These are phyloP conservation scores for Mesaphorura yosii DNA, from an alignment of 1,140 invertebrate species.

Conservation along the genomic window DNA sequence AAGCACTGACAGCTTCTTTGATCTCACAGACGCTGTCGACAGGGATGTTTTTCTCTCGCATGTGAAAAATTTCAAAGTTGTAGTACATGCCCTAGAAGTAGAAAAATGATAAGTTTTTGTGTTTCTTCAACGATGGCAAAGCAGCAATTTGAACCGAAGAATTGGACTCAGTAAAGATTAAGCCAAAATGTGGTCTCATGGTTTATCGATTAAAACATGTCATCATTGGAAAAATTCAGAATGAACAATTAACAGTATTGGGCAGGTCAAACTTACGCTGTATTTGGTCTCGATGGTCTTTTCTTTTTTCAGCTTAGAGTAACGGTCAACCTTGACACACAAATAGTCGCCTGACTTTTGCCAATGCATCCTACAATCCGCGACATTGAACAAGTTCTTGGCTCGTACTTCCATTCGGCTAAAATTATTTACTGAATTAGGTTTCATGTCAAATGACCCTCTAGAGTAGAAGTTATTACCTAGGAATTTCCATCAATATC, in stretches of 20 bases:
- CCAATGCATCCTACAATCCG: conserved; percentile 98
- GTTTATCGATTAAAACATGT: neutral
- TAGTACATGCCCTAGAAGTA: conserved; percentile 78
- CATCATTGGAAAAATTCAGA: neutral
- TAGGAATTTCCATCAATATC: conserved; percentile 70
- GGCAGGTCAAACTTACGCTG: conserved; percentile 47
- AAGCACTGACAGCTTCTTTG: conserved; percentile 82
- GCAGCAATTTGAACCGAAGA: too few species aligned
- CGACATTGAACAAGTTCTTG: conserved; percentile 95
- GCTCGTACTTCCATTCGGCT: conserved; percentile 79
- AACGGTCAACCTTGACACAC: conserved; percentile 96
- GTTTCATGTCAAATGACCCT: neutral
- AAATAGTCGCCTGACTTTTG: conserved; percentile 95
- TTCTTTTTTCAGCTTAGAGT: conserved; percentile 86
- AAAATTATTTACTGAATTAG: conserved; percentile 33
- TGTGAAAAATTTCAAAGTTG: conserved; percentile 98
- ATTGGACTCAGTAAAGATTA: conserved; percentile 18
- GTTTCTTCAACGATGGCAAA: too few species aligned
- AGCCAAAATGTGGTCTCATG: neutral
- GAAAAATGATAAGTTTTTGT: too few species aligned
- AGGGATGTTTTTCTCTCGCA: conserved; percentile 94
- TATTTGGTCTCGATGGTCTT: conserved; percentile 69
- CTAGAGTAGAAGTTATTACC: conserved; percentile 36
- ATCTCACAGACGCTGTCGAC: conserved; percentile 91
- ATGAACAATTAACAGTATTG: conserved; percentile 4